These are phyloP conservation scores for Enteromius anoplus DNA, from an alignment of 2,797 vertebrate genomes.

Conservation along the genomic window DNA sequence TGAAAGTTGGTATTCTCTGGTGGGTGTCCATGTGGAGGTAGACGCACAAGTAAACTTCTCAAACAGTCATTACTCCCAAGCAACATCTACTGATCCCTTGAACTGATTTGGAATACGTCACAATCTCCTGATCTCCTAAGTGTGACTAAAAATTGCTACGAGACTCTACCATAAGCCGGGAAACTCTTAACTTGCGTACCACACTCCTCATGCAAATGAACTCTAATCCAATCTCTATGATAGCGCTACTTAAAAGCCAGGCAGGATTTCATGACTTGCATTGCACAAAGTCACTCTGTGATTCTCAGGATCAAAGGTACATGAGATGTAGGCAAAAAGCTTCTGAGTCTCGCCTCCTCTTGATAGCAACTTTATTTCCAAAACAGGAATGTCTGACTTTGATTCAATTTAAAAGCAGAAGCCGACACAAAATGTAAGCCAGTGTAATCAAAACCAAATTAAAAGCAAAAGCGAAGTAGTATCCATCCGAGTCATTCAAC, in stretches of 20 bases:
- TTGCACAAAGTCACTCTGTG: conserved; percentile 31
- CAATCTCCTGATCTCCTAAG: background rate
- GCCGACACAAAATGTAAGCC: background rate
- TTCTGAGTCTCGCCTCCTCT: background rate
- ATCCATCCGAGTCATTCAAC: conserved; percentile 22
- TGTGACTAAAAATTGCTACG: background rate
- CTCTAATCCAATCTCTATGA: conserved; percentile 21
- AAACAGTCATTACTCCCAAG: background rate
- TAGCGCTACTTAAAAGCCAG: conserved; percentile 24
- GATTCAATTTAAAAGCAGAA: background rate
- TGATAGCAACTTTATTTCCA: background rate
- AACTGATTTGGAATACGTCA: background rate
- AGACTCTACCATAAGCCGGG: background rate
- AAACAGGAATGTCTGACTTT: background rate
- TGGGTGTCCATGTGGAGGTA: background rate
- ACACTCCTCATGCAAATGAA: background rate
- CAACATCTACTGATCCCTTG: background rate
- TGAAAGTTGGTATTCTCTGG: background rate
- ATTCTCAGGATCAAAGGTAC: conserved; percentile 29
- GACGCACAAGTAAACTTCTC: background rate
- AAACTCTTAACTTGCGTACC: conserved; percentile 13
- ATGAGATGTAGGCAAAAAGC: background rate
- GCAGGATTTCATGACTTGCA: conserved; percentile 25
- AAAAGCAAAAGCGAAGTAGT: background rate
- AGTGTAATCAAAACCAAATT: background rate